Conservation (phyloP, 2,888 invertebrate species). For the Cetonia aurata region DNA sequence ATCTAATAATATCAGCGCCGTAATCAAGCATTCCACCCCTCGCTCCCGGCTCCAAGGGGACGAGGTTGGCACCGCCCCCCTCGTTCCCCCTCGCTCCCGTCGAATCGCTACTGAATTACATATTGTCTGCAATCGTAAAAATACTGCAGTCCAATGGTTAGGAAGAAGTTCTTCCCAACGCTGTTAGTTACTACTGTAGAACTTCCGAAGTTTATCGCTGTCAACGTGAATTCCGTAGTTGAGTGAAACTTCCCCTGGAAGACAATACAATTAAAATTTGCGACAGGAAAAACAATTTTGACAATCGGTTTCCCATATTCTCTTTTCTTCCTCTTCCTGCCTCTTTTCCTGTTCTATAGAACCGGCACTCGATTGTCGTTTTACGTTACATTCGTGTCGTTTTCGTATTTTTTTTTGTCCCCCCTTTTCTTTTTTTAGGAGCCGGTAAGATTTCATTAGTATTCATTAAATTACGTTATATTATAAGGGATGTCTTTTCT, state of each 20-base stretch:
- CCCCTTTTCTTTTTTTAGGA: neutral
- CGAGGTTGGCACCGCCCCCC: too few species aligned
- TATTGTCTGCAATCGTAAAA: slow-evolving; percentile 57
- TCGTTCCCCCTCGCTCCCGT: slow-evolving; percentile 33
- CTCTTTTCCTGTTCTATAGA: neutral
- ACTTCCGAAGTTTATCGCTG: slow-evolving; percentile 54
- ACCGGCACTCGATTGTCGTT: too few species aligned
- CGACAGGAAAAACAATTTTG: slow-evolving; percentile 54
- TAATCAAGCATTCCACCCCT: slow-evolving; percentile 60
- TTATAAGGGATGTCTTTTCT: slow-evolving; percentile 22
- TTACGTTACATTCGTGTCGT: neutral
- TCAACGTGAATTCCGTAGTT: slow-evolving; percentile 54
- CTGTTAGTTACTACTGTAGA: slow-evolving; percentile 50
- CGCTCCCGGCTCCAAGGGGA: slow-evolving; percentile 45
- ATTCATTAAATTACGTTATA: slow-evolving; percentile 32
- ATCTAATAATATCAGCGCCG: slow-evolving; percentile 62
- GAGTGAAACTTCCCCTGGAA: slow-evolving; percentile 52
- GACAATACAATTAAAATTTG: slow-evolving; percentile 56
- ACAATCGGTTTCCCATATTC: slow-evolving; percentile 46
- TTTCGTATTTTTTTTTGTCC: neutral
- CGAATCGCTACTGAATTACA: slow-evolving; percentile 55
- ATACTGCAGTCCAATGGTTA: slow-evolving; percentile 56
- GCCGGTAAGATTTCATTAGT: slow-evolving; percentile 33
- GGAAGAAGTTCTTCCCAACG: slow-evolving; percentile 44
- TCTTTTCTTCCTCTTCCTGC: slow-evolving; percentile 8